Conservation (phyloP, 2,888 invertebrate species). For the Athrips mouffetella region DNA sequence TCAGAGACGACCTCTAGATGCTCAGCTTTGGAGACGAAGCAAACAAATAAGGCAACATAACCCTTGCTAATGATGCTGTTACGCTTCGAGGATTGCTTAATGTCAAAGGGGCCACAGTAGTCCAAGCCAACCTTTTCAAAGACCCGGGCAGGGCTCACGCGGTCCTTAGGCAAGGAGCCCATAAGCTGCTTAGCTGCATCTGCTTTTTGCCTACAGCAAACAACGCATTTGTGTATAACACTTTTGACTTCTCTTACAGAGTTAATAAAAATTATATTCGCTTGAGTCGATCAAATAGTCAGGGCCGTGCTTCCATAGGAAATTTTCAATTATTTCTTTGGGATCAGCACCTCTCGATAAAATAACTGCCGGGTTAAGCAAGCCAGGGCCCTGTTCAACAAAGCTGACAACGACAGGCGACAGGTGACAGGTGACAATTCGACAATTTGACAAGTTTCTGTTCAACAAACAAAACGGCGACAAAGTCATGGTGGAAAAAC, state of each 20-base stretch:
- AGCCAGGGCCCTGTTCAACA: too few species aligned
- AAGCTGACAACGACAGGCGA: too few species aligned
- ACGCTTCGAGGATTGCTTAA: not conserved
- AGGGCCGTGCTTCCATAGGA: not conserved
- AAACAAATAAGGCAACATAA: conserved; percentile 23
- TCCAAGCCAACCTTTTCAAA: conserved; percentile 5
- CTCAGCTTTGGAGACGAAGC: conserved; percentile 22
- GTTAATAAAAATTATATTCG: conserved; percentile 6
- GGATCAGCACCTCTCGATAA: not conserved
- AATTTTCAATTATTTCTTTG: not conserved
- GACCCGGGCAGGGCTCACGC: not conserved
- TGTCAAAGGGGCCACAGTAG: conserved; percentile 8
- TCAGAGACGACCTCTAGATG: conserved; percentile 25
- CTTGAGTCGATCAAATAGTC: not conserved
- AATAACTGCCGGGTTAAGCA: not conserved
- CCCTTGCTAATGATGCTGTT: conserved; percentile 4
- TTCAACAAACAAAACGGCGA: too few species aligned
- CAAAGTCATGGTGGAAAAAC: too few species aligned
- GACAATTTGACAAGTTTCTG: too few species aligned
- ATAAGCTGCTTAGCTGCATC: not conserved
- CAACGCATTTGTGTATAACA: conserved; percentile 8
- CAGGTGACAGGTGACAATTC: too few species aligned
- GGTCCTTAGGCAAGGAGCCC: conserved; percentile 4
- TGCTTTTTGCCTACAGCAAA: not conserved
- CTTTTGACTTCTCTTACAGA: conserved; percentile 16